These are phyloP conservation scores for Tachina fera DNA, from an alignment of 2,888 invertebrate genomes.

Conservation along the genomic window DNA sequence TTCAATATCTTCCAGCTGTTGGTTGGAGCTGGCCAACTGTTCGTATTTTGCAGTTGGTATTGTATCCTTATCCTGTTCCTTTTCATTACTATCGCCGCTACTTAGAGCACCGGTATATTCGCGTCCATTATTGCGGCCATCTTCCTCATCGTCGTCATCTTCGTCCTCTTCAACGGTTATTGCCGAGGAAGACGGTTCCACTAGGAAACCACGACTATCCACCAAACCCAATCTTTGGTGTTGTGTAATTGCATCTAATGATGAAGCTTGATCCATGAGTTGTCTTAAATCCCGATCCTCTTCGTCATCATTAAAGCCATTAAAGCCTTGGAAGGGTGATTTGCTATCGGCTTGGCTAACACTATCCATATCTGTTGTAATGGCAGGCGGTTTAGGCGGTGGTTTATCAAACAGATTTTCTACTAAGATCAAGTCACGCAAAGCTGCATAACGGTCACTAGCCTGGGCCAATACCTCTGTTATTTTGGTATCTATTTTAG, in stretches of 20 bases:
- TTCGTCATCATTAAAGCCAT: slow-evolving; percentile 79
- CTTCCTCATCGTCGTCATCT: slow-evolving; percentile 75
- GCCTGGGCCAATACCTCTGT: slow-evolving; percentile 83
- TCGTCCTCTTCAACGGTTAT: slow-evolving; percentile 80
- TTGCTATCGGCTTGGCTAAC: slow-evolving; percentile 60
- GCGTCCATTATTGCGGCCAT: slow-evolving; percentile 46
- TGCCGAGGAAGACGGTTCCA: slow-evolving; percentile 79
- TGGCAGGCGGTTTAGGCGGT: slow-evolving; percentile 34
- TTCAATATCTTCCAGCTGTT: slow-evolving; percentile 73
- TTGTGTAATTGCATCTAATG: slow-evolving; percentile 74
- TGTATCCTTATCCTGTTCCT: slow-evolving; percentile 74
- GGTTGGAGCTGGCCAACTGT: slow-evolving; percentile 77
- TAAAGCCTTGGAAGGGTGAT: slow-evolving; percentile 79
- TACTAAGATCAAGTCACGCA: slow-evolving; percentile 89
- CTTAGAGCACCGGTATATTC: slow-evolving; percentile 80
- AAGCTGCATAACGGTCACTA: slow-evolving; percentile 91
- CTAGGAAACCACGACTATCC: slow-evolving; percentile 77
- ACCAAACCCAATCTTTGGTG: slow-evolving; percentile 78
- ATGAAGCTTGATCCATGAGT: slow-evolving; percentile 82
- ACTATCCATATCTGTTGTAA: slow-evolving; percentile 8
- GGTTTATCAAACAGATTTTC: slow-evolving; percentile 85
- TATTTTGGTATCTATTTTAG: slow-evolving; percentile 84
- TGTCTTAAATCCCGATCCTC: slow-evolving; percentile 84
- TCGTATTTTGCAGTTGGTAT: slow-evolving; percentile 77
- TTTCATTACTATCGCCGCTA: slow-evolving; percentile 80